Evolutionary conservation across 1,140 invertebrate species (phyloP).

Genomic region (Aphaenogaster rudis): DNA sequence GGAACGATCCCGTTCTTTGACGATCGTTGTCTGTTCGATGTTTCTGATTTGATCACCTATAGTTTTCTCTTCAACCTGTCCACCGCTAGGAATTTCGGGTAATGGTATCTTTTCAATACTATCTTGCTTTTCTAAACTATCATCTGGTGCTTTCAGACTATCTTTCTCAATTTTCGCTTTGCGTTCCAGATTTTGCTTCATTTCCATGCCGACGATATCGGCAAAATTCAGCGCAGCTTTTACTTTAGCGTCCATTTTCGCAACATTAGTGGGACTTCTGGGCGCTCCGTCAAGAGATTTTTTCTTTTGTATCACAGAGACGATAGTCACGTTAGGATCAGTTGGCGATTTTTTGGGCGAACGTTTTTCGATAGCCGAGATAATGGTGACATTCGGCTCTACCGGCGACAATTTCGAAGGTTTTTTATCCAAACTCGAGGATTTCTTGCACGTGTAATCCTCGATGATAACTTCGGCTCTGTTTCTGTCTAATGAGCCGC

Average conservation of each 20-base stretch:
- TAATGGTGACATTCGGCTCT: slow-evolving; percentile 81
- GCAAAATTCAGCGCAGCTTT: slow-evolving; percentile 80
- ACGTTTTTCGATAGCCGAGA: slow-evolving; percentile 78
- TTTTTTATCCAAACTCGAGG: slow-evolving; percentile 82
- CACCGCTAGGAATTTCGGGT: slow-evolving; percentile 80
- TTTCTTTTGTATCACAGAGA: slow-evolving; percentile 83
- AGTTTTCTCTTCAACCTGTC: background rate
- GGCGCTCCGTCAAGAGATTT: slow-evolving; percentile 76
- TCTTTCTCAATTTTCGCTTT: slow-evolving; percentile 76
- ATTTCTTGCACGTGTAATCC: slow-evolving; percentile 76
- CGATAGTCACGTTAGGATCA: slow-evolving; percentile 82
- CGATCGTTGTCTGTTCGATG: background rate
- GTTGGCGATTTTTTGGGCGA: slow-evolving; percentile 78
- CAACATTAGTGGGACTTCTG: slow-evolving; percentile 45
- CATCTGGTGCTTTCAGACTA: slow-evolving; percentile 80
- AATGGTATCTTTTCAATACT: slow-evolving; percentile 85
- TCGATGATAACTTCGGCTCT: slow-evolving; percentile 73
- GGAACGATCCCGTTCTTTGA: background rate
- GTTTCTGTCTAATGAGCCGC: slow-evolving; percentile 80
- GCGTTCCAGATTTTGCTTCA: slow-evolving; percentile 82
- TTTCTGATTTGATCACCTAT: background rate
- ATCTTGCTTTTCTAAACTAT: slow-evolving; percentile 83
- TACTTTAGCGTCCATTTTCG: slow-evolving; percentile 71
- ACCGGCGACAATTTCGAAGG: slow-evolving; percentile 78
- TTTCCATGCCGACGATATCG: slow-evolving; percentile 83